Conservation (phyloP, 30 jellyfish, hydroid and myxozoan genomes). For the Nemopilema nomurai region DNA sequence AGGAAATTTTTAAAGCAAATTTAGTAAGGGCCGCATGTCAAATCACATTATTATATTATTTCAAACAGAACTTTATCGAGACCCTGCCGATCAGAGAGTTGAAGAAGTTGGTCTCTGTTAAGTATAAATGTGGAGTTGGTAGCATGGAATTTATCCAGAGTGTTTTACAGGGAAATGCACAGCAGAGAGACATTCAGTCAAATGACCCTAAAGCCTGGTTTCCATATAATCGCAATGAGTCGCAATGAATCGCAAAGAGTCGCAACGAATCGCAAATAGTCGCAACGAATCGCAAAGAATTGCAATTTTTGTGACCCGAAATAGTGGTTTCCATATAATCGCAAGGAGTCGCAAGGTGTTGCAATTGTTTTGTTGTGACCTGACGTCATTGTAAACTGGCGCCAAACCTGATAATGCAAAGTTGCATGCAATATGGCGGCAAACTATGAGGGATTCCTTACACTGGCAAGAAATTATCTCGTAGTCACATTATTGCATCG, state of each 20-base stretch:
- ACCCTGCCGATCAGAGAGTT: slow-evolving; percentile 3
- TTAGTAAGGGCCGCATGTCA: background rate
- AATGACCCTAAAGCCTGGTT: slow-evolving; percentile 15
- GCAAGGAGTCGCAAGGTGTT: background rate
- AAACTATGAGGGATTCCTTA: slow-evolving; percentile 2
- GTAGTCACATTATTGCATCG: slow-evolving; percentile 5
- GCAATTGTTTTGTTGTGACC: background rate
- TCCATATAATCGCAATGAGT: slow-evolving; percentile 21
- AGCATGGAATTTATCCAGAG: slow-evolving; percentile 27
- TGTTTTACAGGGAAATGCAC: background rate
- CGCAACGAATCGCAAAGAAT: background rate
- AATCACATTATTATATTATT: background rate
- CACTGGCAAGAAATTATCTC: slow-evolving; percentile 1
- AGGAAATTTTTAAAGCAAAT: background rate
- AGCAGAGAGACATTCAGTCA: background rate
- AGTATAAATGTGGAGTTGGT: slow-evolving; percentile 29
- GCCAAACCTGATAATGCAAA: slow-evolving; percentile 14
- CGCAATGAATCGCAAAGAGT: slow-evolving; percentile 5
- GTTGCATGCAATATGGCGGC: slow-evolving; percentile 41
- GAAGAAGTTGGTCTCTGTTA: slow-evolving; percentile 6
- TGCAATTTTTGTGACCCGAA: background rate
- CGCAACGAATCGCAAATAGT: slow-evolving; percentile 6
- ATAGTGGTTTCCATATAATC: background rate
- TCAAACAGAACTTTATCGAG: slow-evolving; percentile 1
- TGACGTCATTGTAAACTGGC: slow-evolving; percentile 5